Evolutionary conservation across 1,140 invertebrate species (phyloP).

Genomic region (Solenopsis invicta): DNA sequence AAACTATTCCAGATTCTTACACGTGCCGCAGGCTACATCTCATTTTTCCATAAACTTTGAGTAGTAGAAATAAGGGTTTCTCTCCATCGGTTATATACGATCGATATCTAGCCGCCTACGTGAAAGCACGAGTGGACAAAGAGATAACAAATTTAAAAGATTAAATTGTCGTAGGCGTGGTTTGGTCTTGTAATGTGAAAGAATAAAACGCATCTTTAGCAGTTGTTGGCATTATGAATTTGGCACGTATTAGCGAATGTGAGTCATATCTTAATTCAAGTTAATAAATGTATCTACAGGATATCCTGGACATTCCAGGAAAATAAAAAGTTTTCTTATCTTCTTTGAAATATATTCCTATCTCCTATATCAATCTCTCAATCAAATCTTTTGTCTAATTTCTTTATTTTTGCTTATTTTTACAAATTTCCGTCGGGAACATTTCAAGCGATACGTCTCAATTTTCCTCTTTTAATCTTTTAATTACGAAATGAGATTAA

Average conservation of each 20-base stretch:
- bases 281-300: background rate
- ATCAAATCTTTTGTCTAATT: background rate
- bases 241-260: background rate
- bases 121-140: background rate
- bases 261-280: background rate
- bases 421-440: background rate
- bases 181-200: background rate
- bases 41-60: background rate
- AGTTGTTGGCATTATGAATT: background rate
- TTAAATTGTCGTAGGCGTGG: background rate
- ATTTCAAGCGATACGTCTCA: background rate
- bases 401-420: background rate
- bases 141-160: background rate
- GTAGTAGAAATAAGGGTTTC: constrained; percentile 20
- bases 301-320: background rate
- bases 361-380: background rate
- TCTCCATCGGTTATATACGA: background rate
- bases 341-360: background rate
- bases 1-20: background rate
- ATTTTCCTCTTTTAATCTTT: background rate
- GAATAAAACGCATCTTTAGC: background rate
- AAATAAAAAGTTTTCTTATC: too few species aligned
- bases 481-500: background rate
- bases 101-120: constrained; percentile 1
- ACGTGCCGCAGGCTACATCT: background rate